Evolutionary conservation across 1,140 invertebrate species (phyloP).

Genomic region (Argopecten irradians): DNA sequence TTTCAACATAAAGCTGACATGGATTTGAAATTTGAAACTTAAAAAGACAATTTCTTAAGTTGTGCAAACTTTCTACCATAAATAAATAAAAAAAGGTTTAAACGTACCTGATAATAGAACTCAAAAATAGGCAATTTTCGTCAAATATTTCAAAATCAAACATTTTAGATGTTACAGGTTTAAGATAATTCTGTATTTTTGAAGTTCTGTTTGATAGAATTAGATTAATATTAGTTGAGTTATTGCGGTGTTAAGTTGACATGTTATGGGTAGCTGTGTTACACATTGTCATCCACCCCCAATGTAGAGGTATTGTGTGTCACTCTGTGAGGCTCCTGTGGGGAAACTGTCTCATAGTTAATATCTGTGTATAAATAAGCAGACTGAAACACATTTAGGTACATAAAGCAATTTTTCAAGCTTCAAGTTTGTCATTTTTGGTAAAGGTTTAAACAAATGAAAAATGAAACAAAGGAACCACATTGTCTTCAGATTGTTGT

Average conservation of each 20-base stretch:
- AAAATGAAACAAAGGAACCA: no score
- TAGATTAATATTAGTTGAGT: background rate
- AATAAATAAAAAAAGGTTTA: background rate
- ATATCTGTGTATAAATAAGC: no score
- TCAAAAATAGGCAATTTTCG: background rate
- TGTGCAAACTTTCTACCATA: background rate
- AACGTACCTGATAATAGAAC: background rate
- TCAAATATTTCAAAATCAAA: background rate
- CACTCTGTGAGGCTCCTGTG: background rate
- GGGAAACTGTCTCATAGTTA: no score
- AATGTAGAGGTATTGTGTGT: slow-evolving; percentile 10
- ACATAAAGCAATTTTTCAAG: no score
- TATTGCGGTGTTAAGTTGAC: background rate
- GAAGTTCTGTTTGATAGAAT: background rate
- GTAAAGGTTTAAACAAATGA: no score
- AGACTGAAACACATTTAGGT: no score
- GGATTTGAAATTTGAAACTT: background rate
- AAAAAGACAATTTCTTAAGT: background rate
- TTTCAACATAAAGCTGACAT: background rate
- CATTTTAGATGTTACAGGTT: background rate
- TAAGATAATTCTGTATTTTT: background rate
- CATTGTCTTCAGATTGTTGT: no score
- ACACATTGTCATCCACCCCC: background rate
- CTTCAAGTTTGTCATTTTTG: no score
- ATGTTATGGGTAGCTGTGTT: background rate